phyloP scores from a whole-genome alignment of 2,113 vertebrate species.

The Oryzias woworae region DNA sequence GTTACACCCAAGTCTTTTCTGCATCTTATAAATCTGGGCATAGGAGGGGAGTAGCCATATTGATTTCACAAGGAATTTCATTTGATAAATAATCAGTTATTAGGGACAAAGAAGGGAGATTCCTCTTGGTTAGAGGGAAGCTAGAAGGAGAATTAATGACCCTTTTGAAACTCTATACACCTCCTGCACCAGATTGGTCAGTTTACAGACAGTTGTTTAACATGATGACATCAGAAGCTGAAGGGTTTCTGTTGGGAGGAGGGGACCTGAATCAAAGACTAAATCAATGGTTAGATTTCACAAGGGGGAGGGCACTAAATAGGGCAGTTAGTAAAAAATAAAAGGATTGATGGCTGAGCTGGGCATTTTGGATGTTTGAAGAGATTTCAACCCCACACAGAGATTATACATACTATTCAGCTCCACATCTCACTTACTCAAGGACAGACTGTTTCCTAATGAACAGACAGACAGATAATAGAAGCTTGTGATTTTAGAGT shows the following conservation, averaged over 20 bases:
- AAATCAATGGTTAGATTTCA: background rate
- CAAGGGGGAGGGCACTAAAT: background rate
- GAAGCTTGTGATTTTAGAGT: background rate
- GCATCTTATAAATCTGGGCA: background rate
- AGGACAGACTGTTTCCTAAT: background rate
- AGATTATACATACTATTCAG: background rate
- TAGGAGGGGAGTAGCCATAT: background rate
- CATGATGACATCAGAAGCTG: background rate
- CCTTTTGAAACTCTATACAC: background rate
- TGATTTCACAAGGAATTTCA: background rate
- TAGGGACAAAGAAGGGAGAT: background rate
- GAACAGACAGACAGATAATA: too few relatives aligned
- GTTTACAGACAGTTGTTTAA: constrained; percentile 3
- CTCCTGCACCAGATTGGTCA: background rate
- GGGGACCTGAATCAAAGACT: background rate
- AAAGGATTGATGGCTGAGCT: background rate
- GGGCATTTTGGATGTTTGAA: background rate
- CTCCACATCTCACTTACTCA: background rate
- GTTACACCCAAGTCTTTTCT: background rate
- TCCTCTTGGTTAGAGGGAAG: background rate
- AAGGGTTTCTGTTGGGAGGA: background rate
- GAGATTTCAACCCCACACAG: background rate
- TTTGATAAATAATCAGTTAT: background rate
- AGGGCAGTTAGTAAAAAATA: background rate
- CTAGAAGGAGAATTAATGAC: background rate